phyloP scores from a whole-genome alignment of 1,140 invertebrate species.

The Leptopilina clavipes region DNA sequence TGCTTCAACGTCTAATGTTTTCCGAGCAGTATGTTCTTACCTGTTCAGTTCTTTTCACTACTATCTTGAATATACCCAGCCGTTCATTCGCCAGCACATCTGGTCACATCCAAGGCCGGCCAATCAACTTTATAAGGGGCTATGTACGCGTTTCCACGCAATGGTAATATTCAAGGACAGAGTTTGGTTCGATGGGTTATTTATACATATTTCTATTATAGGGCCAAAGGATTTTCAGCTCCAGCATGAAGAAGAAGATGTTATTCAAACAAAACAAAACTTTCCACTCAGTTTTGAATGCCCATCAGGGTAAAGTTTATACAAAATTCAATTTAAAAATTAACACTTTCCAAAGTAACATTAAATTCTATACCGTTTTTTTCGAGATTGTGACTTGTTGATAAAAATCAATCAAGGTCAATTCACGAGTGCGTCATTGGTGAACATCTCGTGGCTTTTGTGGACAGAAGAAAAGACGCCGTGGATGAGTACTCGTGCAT shows the following conservation, averaged over 20 bases:
- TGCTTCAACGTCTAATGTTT: background rate
- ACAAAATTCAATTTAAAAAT: background rate
- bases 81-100: conserved; percentile 49
- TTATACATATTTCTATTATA: conserved; percentile 42
- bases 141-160: conserved; percentile 46
- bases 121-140: conserved; percentile 54
- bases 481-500: conserved; percentile 20
- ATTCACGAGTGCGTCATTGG: conserved; percentile 10
- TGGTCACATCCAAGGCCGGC: conserved; percentile 54
- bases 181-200: conserved; percentile 44
- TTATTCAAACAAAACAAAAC: background rate
- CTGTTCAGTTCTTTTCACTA: background rate
- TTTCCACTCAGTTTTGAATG: background rate
- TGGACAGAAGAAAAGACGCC: conserved; percentile 19
- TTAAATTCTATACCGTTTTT: too few species aligned
- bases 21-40: background rate
- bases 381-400: background rate
- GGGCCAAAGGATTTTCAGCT: conserved; percentile 26
- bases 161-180: conserved; percentile 53
- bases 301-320: background rate
- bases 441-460: background rate
- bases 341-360: too few species aligned
- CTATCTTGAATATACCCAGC: conserved; percentile 1
- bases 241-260: background rate
- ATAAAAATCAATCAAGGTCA: conserved; percentile 8